A percentile compares a stretch with the other conserved stretches of the same genome.
These are phyloP conservation scores for Platycheirus albimanus DNA, from an alignment of 2,888 invertebrate genomes.

Conservation along the genomic window DNA sequence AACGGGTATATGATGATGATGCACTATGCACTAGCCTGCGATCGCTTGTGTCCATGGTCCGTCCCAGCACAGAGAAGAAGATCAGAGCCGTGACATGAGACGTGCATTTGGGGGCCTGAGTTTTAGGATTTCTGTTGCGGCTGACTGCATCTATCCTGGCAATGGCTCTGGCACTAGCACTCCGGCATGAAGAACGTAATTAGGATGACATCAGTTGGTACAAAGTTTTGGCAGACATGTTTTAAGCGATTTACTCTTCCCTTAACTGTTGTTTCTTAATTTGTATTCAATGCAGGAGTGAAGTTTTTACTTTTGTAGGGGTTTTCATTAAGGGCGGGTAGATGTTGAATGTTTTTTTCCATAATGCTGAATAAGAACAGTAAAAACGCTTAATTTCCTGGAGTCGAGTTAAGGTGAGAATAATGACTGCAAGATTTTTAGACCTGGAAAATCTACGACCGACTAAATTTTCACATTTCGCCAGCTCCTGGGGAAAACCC, in stretches of 20 bases:
- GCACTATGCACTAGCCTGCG: background rate
- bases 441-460: no score
- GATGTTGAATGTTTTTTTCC: no score
- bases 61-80: constrained; percentile 44
- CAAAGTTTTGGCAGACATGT: constrained; percentile 55
- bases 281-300: constrained; percentile 62
- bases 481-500: no score
- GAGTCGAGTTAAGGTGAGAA: no score
- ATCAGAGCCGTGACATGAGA: constrained; percentile 51
- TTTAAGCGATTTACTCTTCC: constrained; percentile 20
- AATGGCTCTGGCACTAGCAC: no score
- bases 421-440: no score
- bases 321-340: no score
- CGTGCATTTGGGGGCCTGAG: constrained; percentile 41
- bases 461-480: no score
- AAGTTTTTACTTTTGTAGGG: no score
- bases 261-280: constrained; percentile 70
- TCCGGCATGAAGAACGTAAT: constrained; percentile 62
- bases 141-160: constrained; percentile 44
- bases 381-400: no score
- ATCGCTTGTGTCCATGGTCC: background rate
- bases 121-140: constrained; percentile 31
- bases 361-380: no score
- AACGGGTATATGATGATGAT: no score
- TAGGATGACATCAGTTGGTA: constrained; percentile 69